A percentile compares a stretch with the other conserved stretches of the same genome.
Conservation (phyloP, 2,113 vertebrate genomes). For the Theristicus caerulescens region DNA sequence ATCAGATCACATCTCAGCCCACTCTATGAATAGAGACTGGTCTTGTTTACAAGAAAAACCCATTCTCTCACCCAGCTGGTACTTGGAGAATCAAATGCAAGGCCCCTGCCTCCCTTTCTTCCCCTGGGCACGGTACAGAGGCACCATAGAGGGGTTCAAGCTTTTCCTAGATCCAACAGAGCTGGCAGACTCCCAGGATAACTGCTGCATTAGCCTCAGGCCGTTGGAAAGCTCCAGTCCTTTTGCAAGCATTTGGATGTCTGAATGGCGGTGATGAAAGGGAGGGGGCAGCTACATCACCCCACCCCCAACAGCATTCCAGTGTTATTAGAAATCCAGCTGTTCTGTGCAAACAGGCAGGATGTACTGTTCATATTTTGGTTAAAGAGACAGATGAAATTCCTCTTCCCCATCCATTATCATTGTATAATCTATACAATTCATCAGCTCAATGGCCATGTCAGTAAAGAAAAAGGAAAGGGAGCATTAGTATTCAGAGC, state of each 20-base stretch:
- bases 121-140: background rate
- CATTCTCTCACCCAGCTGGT: background rate
- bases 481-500: conserved; percentile 21
- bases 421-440: conserved; percentile 20
- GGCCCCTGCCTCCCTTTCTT: background rate
- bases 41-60: background rate
- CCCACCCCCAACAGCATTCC: background rate
- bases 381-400: conserved; percentile 33
- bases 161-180: background rate
- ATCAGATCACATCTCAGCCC: background rate
- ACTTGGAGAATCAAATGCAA: background rate
- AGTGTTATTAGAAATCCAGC: background rate
- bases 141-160: background rate
- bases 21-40: background rate
- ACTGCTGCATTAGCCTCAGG: background rate
- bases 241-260: background rate
- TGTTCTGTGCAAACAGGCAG: conserved; percentile 9
- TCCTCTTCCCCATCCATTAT: conserved; percentile 16
- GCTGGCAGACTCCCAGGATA: background rate
- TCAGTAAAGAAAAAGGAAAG: background rate
- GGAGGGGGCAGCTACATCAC: background rate
- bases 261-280: background rate
- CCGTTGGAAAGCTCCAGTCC: background rate
- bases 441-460: conserved; percentile 27
- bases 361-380: conserved; percentile 21